A percentile compares a stretch with the other conserved stretches of the same genome.
These are phyloP conservation scores for Aphodius granarius DNA, from an alignment of 2,888 invertebrate genomes.

Conservation along the genomic window DNA sequence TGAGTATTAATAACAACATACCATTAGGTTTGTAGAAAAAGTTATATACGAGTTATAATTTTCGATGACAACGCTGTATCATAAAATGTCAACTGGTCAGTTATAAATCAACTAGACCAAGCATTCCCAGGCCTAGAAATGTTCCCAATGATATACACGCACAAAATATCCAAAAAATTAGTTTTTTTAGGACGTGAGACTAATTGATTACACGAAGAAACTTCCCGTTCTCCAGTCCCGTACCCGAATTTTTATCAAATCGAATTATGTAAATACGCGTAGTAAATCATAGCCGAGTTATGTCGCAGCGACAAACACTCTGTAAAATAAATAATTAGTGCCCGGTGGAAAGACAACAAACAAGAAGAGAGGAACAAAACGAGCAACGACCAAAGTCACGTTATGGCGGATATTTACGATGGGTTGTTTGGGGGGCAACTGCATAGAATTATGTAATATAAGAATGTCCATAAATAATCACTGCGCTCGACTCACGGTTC, in stretches of 20 bases:
- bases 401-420: background rate
- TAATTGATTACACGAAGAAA: background rate
- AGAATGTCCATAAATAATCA: slow-evolving; percentile 9
- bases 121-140: background rate
- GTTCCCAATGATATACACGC: background rate
- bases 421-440: background rate
- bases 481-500: background rate
- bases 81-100: background rate
- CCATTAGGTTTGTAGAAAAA: too few species aligned
- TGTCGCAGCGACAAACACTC: slow-evolving; percentile 1
- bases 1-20: too few species aligned
- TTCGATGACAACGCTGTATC: background rate
- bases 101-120: background rate
- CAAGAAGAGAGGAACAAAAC: background rate
- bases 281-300: slow-evolving; percentile 3
- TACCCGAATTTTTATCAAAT: background rate
- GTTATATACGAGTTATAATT: background rate
- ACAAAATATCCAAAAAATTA: background rate
- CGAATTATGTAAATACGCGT: slow-evolving; percentile 10
- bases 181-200: background rate
- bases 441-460: slow-evolving; percentile 9
- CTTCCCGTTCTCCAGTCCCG: background rate
- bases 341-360: slow-evolving; percentile 2
- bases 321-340: slow-evolving; percentile 9
- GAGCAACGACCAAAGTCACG: background rate